Base-by-base conservation (phyloP, 2,113 vertebrate genomes). In the Stigmatopora nigra region DNA sequence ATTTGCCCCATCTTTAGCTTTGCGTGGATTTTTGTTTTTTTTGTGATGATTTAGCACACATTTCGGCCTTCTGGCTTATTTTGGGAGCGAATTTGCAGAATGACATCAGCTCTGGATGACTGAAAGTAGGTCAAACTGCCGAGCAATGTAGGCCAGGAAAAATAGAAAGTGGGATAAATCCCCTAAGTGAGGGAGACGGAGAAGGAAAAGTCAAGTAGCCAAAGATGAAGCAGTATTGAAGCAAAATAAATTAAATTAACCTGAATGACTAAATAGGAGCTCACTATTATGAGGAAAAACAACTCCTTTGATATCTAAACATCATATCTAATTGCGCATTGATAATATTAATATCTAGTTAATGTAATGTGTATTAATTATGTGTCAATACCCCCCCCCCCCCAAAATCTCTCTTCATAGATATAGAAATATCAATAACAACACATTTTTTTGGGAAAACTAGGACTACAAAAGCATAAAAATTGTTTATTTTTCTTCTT, bases 161-260 rank as follows among this genome's bases (percentile, higher is more conserved):
- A 95, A 95, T 92, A 95, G 89, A 90, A 82, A 78, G 82, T 81
- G 88, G 89, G 86, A 95, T 96, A 94, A 96, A 96, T 96, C 94
- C 94, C 88, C 83, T 45, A 49, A 61, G 22, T 25, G 31, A 9
- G 60, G 53, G 61, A 46, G 62, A 38, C 47, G 46, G 55, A 44
- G 63, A 11, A 63, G 57, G 47, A 41, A 52, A 57, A 52, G 69
- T 19, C 44, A 47, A 35, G 63, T 20, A 63, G 61, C 55, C 25
- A 25, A 46, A 56, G 35, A 63, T 45, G 52, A 38, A 55, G 58
- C 60, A 46, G 31, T 41, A 10, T 36, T 58, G 17, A 56, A 59
- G 41, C n/a, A 41, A 59, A 59, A 38, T 5, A 58, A 52, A 52
- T n/a, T 16, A 3, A 41, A 41, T 41, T 41, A 41, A 41, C 4